These are phyloP conservation scores for Ophraella communa DNA, from an alignment of 2,888 invertebrate genomes.

Conservation along the genomic window DNA sequence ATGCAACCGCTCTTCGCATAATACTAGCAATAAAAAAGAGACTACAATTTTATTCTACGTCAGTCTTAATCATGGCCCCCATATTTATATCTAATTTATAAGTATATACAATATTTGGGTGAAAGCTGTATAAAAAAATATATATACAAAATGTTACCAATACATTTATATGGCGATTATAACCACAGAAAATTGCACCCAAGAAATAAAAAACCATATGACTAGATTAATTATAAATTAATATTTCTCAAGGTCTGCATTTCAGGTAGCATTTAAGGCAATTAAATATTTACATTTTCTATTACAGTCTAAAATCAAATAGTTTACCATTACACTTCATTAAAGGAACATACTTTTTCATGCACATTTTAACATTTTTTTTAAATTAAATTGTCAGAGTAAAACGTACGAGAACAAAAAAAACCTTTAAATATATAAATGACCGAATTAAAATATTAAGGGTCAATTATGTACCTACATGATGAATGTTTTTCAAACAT, in stretches of 20 bases:
- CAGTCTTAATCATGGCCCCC: constrained; percentile 52
- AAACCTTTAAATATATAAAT: no score
- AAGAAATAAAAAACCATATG: constrained; percentile 31
- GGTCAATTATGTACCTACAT: no score
- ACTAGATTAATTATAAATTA: constrained; percentile 34
- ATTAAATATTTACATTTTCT: no score
- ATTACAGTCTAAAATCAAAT: background rate
- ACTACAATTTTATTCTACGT: constrained; percentile 41
- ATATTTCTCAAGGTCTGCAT: background rate
- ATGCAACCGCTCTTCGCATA: constrained; percentile 39
- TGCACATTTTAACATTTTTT: no score
- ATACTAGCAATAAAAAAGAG: constrained; percentile 36
- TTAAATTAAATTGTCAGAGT: no score
- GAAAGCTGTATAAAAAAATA: constrained; percentile 25
- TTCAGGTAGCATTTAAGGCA: background rate
- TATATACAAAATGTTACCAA: constrained; percentile 13
- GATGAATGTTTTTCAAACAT: no score
- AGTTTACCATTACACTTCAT: no score
- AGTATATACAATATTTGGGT: constrained; percentile 28
- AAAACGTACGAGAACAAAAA: no score
- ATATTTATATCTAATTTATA: constrained; percentile 27
- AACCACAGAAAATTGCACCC: constrained; percentile 29
- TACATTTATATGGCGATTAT: constrained; percentile 24
- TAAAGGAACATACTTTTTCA: no score
- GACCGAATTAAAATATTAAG: no score